Percentiles rank a stretch among this genome's conserved stretches.
phyloP scores from a whole-genome alignment of 2,797 vertebrate species.

The Natrix natrix region DNA sequence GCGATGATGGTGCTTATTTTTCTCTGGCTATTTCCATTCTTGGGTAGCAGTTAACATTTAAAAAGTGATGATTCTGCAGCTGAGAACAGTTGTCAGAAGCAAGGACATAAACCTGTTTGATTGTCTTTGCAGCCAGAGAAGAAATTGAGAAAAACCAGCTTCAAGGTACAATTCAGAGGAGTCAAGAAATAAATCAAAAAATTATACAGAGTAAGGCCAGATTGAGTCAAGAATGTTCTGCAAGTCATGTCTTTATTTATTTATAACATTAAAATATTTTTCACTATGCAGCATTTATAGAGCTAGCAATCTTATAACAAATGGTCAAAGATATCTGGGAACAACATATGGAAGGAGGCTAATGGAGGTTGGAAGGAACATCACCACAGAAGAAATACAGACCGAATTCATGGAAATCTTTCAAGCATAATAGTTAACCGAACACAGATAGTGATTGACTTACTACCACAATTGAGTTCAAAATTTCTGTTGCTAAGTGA shows the following conservation, averaged over 20 bases:
- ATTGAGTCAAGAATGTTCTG: background rate
- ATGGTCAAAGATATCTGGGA: background rate
- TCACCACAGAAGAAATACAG: background rate
- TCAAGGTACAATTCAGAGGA: background rate
- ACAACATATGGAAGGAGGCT: background rate
- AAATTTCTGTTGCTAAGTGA: background rate
- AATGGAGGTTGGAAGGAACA: background rate
- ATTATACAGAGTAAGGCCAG: background rate
- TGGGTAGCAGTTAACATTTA: background rate
- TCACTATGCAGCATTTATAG: background rate
- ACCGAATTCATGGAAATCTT: background rate
- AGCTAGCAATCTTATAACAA: background rate
- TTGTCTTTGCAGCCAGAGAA: background rate
- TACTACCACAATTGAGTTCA: background rate
- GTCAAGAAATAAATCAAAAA: background rate
- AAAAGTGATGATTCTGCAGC: background rate
- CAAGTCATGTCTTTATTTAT: background rate
- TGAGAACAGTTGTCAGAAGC: background rate
- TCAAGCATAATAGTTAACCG: background rate
- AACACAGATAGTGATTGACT: background rate
- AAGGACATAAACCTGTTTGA: background rate
- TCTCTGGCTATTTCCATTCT: background rate
- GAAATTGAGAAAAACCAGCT: background rate
- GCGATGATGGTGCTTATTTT: background rate
- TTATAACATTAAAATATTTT: background rate